Conservation (phyloP, 2,888 invertebrate species). For the Chironomus tentans region DNA sequence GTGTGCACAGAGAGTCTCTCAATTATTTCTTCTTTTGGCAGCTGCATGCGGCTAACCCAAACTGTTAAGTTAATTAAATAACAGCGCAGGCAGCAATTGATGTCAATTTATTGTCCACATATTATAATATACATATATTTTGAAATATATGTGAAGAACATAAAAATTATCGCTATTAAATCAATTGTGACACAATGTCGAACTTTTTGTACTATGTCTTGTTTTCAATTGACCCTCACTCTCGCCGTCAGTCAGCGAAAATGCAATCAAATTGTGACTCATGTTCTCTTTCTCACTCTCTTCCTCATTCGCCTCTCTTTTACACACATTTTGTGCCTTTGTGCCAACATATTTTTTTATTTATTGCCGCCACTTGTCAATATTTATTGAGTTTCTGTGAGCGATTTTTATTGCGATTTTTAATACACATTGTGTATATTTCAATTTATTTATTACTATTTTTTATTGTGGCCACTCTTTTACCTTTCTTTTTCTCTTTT, state of each 20-base stretch:
- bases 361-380: slow-evolving; percentile 8
- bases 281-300: neutral
- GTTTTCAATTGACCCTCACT: neutral
- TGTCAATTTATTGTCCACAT: neutral
- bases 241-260: neutral
- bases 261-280: neutral
- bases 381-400: slow-evolving; percentile 9
- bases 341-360: neutral
- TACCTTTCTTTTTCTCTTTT: too few species aligned
- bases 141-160: neutral
- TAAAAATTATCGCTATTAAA: neutral
- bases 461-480: neutral
- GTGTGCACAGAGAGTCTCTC: neutral
- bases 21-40: too few species aligned
- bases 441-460: neutral
- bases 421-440: neutral
- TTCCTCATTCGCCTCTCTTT: too few species aligned
- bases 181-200: slow-evolving; percentile 7
- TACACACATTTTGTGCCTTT: neutral
- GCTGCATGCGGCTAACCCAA: neutral
- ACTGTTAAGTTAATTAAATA: slow-evolving; percentile 11
- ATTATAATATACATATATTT: too few species aligned
- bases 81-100: neutral
- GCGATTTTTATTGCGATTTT: slow-evolving; percentile 5
- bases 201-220: neutral